Evolutionary conservation across 2,113 vertebrate genomes (phyloP), one percentile per base, ranked within the genome.

Genomic region (Brachionichthys hirsutus): DNA sequence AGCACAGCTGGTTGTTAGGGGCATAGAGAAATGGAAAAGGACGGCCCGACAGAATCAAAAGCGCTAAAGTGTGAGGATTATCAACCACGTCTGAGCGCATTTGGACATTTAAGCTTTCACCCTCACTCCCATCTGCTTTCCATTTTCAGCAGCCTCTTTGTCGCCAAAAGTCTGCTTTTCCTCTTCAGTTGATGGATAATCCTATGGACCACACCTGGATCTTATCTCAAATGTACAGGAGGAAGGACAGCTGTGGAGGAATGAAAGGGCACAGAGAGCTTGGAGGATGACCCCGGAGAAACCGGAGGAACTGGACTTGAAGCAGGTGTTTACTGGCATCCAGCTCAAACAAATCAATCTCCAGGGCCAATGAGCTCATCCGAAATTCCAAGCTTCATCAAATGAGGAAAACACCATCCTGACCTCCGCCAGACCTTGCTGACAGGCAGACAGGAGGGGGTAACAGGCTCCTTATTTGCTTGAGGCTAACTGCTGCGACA

Each of bases 81-180:
- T 53, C 36, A 54, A 77, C 43, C 62, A 47, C 66, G 80, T 88
- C 82, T 75, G 77, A 80, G 81, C 79, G 80, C 71, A 69, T 80
- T 77, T 71, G 70, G 75, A 84, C 78, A 79, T 83, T 81, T 51
- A 60, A 69, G 70, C 62, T 70, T 73, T 78, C 20, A 61, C 54
- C 80, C 53, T 41, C 3, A 9, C 76, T 46, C 62, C 62, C 80
- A 85, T 85, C 80, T 90, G 85, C 78, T 87, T 83, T 47, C 80
- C 54, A 82, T 83, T 60, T 67, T 59, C 66, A 81, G 71, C 22
- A 48, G 70, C 56, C 60, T 49, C 64, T 65, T 64, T 74, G 70
- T 78, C 57, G 41, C 58, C 55, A 1, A 60, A 73, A 45, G 61
- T 64, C 64, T 67, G 69, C 74, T 59, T 78, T 83, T 50, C 36